Evolutionary conservation across 2,888 invertebrate species (phyloP).

Genomic region (Erebia aethiops): DNA sequence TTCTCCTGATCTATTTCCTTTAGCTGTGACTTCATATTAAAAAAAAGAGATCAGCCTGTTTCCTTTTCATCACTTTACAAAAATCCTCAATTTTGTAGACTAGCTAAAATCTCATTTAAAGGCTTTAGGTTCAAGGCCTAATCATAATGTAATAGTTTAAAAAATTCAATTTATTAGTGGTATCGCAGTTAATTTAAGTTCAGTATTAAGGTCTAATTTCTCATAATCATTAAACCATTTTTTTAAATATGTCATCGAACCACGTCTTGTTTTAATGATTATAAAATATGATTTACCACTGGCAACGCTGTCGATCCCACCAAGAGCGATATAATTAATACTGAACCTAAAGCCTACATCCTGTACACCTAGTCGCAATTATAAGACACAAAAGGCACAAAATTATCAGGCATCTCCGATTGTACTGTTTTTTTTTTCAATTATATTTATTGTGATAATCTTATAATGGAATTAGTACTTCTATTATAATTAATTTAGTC

Average conservation of each 20-base stretch:
- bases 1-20: not conserved
- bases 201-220: not conserved
- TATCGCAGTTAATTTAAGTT: too few relatives aligned
- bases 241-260: not conserved
- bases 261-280: not conserved
- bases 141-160: too few relatives aligned
- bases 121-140: slow-evolving; percentile 8
- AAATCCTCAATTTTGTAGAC: slow-evolving; percentile 3
- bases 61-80: slow-evolving; percentile 11
- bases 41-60: slow-evolving; percentile 25
- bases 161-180: too few relatives aligned
- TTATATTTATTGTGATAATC: not conserved
- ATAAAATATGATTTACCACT: not conserved
- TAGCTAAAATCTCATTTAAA: slow-evolving; percentile 27
- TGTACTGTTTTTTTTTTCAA: slow-evolving; percentile 14
- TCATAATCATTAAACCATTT: too few relatives aligned
- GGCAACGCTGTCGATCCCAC: too few relatives aligned
- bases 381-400: slow-evolving; percentile 35
- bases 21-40: not conserved
- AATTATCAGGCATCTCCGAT: slow-evolving; percentile 30
- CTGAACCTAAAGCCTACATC: slow-evolving; percentile 32
- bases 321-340: not conserved
- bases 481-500: not conserved
- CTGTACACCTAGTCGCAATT: slow-evolving; percentile 29
- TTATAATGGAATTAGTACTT: not conserved